A percentile compares a stretch with the other conserved stretches of the same genome.
phyloP scores from a whole-genome alignment of 2,113 vertebrate species.

The Hydrochoerus hydrochaeris region DNA sequence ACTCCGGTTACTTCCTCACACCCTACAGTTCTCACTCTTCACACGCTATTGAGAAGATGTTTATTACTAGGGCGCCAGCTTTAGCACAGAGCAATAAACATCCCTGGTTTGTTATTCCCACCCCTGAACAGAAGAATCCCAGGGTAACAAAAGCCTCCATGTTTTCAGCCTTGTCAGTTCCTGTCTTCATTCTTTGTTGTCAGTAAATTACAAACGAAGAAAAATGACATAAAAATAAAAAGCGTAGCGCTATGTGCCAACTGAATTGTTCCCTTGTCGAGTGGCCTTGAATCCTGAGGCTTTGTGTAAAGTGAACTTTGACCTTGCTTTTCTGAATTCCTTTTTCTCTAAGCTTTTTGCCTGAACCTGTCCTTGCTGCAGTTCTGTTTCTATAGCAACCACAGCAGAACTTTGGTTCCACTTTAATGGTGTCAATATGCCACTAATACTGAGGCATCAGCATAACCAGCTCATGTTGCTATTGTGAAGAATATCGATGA shows the following conservation, averaged over 20 bases:
- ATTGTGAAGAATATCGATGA: background rate
- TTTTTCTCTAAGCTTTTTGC: conserved; percentile 20
- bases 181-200: conserved; percentile 25
- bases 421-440: background rate
- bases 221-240: background rate
- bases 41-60: background rate
- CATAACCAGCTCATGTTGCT: background rate
- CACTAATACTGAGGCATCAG: background rate
- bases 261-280: background rate
- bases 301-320: background rate
- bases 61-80: background rate
- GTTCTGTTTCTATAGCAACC: conserved; percentile 49
- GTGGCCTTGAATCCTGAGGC: background rate
- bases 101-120: background rate
- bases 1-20: background rate
- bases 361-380: background rate
- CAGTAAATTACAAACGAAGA: conserved; percentile 28
- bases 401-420: background rate
- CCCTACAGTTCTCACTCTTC: background rate
- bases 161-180: background rate
- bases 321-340: conserved; percentile 23
- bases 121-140: background rate
- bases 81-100: background rate
- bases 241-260: background rate
- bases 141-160: background rate